Conservation (phyloP, 1,140 invertebrate genomes). For the Oppia nitens region DNA sequence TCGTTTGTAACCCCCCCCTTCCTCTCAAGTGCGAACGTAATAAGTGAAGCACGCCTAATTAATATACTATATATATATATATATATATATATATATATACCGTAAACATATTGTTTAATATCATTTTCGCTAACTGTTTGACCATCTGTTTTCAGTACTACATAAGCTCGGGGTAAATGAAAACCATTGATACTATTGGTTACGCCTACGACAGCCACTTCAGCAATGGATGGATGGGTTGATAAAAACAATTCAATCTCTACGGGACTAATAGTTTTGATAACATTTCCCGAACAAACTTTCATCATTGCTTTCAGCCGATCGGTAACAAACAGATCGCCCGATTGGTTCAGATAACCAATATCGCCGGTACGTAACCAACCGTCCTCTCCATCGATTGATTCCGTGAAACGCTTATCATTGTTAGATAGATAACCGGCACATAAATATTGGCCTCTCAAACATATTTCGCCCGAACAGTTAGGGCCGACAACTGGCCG, state of each 20-base stretch:
- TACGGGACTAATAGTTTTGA: neutral
- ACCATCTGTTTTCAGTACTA: neutral
- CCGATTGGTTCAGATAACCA: slow-evolving; percentile 23
- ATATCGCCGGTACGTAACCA: slow-evolving; percentile 35
- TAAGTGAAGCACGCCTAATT: no score
- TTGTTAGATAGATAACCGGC: neutral
- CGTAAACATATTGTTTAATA: neutral
- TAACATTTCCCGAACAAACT: neutral
- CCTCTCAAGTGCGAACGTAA: no score
- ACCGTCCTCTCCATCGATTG: slow-evolving; percentile 31
- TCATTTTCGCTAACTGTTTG: neutral
- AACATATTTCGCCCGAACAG: neutral
- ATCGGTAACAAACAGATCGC: slow-evolving; percentile 20
- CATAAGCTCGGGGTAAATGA: neutral
- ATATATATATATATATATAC: neutral
- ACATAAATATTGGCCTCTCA: neutral
- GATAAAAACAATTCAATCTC: neutral
- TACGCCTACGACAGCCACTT: neutral
- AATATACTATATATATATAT: no score
- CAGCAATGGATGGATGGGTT: neutral
- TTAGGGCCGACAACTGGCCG: neutral
- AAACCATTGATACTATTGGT: neutral
- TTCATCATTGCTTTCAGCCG: slow-evolving; percentile 18
- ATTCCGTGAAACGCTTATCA: slow-evolving; percentile 26
- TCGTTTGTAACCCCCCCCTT: no score